Evolutionary conservation across 2,888 invertebrate species (phyloP), one percentile per base, ranked within the genome.

Genomic region (Metalampra italica): DNA sequence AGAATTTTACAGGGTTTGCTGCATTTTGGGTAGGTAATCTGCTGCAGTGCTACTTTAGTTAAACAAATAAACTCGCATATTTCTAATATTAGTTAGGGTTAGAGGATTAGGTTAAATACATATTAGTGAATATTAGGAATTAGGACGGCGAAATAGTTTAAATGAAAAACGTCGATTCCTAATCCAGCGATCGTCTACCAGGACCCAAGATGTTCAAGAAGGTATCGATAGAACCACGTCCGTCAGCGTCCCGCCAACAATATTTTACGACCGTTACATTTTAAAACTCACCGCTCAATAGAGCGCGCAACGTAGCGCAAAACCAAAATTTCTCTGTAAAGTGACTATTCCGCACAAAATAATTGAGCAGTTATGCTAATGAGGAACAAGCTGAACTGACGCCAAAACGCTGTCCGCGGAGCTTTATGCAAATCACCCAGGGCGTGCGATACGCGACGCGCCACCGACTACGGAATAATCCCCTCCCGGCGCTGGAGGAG

Each of bases 291-390:
- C 54, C 62, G 63, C 66, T 62, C 71, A 71, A 72, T 72, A 65
- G 66, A 60, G 62, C 61, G 60, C 59, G 63, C 67, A 67, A 68
- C 68, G 71, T 50, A 64, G 74, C 73, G 73, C 76, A 77, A 80
- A 80, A 78, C 81, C 77, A 64, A 77, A 81, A 79, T 81, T 75
- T 74, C 68, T 76, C 77, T 76, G 79, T 78, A 78, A 82, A 86
- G 78, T 79, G 78, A 77, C 78, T 82, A 79, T 82, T 80, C 77
- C 70, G 73, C 76, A 78, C 78, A 77, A 84, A 82, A 86, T 84
- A 85, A 86, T 85, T 83, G 85, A 82, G 83, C 82, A 81, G 85
- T 86, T 87, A 87, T 86, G 86, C 71, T 83, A 87, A 86, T 85
- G 79, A 81, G 79, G 62, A 67, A 82, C 80, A 77, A 73, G 78